Evolutionary conservation across 2,888 invertebrate species (phyloP), one percentile per base, ranked within the genome.

Genomic region (Sclerodermus sp.): DNA sequence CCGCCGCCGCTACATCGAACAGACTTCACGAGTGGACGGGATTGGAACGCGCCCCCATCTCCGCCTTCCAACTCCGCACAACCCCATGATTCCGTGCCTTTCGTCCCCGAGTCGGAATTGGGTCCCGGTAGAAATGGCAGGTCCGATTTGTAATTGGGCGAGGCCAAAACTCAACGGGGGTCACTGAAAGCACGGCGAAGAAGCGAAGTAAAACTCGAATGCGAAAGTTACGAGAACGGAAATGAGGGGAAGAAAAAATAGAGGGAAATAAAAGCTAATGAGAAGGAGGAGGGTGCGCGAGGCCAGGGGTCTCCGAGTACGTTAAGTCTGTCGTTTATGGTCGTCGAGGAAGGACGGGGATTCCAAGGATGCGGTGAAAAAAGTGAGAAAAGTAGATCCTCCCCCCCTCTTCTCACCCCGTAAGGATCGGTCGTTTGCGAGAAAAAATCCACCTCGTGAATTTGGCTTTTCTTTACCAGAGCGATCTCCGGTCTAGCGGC

Each of bases 111-210:
- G 40, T 14, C 8, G 12, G 31, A 31, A 12, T 31, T n/a, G n/a
- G n/a, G n/a, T n/a, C n/a, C n/a, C n/a, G n/a, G n/a, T n/a, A n/a
- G n/a, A n/a, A n/a, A n/a, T 49, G 47, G 50, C 42, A 55, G 41
- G 54, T 58, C 49, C 58, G 63, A 66, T 58, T 62, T 59, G 58
- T 62, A 58, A 62, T 66, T 63, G 62, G 58, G 43, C 50, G 50
- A 57, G 53, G 50, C 37, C 34, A 16, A 40, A 50, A 55, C 47
- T 42, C 46, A 44, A 36, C 31, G 41, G 41, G 40, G 43, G 56
- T 51, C 55, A 50, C 57, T 59, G 60, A 56, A 46, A 51, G 49
- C 47, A 42, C 34, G 45, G 45, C 60, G 53, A 47, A 51, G 63
- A 60, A 57, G 48, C 41, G 50, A 40, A 58, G 51, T 55, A 62